phyloP scores from a whole-genome alignment of 2,797 vertebrate species.

The Eptatretus atami region DNA sequence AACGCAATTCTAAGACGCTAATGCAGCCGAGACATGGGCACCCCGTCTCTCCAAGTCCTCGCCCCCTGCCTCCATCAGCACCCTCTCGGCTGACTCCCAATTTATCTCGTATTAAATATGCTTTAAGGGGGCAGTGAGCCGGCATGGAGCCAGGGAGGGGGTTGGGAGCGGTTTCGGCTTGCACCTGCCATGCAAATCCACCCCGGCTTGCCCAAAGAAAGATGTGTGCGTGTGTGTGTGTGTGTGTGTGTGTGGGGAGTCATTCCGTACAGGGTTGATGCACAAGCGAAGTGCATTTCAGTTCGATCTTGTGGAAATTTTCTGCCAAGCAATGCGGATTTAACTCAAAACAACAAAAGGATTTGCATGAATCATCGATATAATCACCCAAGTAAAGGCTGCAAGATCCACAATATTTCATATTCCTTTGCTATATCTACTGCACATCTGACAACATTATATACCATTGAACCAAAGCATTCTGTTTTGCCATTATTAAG shows the following conservation, averaged over 20 bases:
- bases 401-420: no score
- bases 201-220: not conserved
- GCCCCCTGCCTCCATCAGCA: not conserved
- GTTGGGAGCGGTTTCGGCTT: not conserved
- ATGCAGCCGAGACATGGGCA: not conserved
- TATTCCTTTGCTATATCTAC: no score
- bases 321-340: no score
- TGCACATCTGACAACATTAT: no score
- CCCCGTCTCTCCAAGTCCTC: not conserved
- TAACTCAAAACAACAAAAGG: no score
- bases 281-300: no score
- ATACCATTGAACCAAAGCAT: no score
- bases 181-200: constrained; percentile 5
- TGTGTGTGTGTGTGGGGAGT: not conserved
- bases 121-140: not conserved
- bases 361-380: no score
- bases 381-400: no score
- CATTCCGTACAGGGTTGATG: not conserved
- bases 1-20: not conserved
- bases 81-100: not conserved
- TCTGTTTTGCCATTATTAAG: no score
- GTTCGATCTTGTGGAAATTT: no score
- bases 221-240: not conserved
- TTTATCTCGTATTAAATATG: constrained; percentile 6
- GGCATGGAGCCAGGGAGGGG: not conserved